Evolutionary conservation across 2,888 invertebrate genomes (phyloP).

Genomic region (Xestobium rufovillosum): DNA sequence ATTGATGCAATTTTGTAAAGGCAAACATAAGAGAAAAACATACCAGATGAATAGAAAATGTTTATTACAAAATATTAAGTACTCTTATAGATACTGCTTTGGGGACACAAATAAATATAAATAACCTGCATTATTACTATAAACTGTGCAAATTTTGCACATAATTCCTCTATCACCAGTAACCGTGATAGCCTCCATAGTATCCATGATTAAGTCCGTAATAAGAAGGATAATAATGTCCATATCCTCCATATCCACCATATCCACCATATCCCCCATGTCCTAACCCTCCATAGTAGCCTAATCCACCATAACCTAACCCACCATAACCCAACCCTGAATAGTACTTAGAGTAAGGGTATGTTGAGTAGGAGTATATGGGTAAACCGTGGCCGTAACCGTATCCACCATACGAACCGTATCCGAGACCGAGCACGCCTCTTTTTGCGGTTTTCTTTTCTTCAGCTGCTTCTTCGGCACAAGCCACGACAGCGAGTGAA

Average conservation of each 20-base stretch:
- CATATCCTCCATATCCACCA: conserved; percentile 20
- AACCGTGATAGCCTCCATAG: conserved; percentile 23
- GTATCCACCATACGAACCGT: conserved; percentile 23
- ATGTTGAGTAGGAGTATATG: conserved; percentile 7
- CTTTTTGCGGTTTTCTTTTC: conserved; percentile 33
- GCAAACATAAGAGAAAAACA: too few species aligned
- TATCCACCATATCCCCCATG: conserved; percentile 24
- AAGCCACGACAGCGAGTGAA: conserved; percentile 16
- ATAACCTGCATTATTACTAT: too few species aligned
- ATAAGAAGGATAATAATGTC: conserved; percentile 16
- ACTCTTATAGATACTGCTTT: too few species aligned
- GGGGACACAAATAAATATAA: too few species aligned
- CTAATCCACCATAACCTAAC: conserved; percentile 18
- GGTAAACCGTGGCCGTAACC: conserved; percentile 23
- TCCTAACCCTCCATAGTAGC: conserved; percentile 6
- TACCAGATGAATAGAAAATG: too few species aligned
- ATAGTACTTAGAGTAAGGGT: too few species aligned
- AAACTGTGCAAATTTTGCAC: not conserved
- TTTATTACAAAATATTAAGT: too few species aligned
- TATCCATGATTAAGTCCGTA: conserved; percentile 8
- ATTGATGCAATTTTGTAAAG: too few species aligned
- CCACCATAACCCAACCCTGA: too few species aligned
- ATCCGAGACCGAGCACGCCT: conserved; percentile 27
- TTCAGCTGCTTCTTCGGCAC: conserved; percentile 21
- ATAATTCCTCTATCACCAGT: conserved; percentile 18